Base-by-base conservation (phyloP, 2,888 invertebrate genomes). In the Apodemia zela region DNA sequence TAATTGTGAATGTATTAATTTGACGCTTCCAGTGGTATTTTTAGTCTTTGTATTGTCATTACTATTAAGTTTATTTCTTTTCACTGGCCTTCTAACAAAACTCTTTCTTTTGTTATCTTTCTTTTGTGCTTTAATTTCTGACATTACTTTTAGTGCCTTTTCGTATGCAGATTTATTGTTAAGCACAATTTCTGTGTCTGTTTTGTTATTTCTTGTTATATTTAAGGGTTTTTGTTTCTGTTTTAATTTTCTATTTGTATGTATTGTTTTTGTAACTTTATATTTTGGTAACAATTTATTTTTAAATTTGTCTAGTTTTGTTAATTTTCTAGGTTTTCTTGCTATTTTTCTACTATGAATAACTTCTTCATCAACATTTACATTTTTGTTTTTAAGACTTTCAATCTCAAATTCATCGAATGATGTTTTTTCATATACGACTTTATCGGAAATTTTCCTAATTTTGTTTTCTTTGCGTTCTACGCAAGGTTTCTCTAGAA, bases 91-190 rank as follows among this genome's bases (percentile, higher is more conserved):
- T 49, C 18, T 57, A 29, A 60, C 47, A 42, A 33, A 49, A 35
- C 57, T n/a, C 61, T 64, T 60, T 51, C 60, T 68, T 42, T 64
- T 59, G 15, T 33, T 61, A 59, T 61, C 66, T 5, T 58, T 65
- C 54, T 69, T 71, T 68, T 77, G 72, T 65, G 70, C 68, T 60
- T 81, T 87, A 21, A 81, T 62, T 72, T 84, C 81, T 21, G 81
- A 72, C 76, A 87, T 80, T 47, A 87, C 71, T 74, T 78, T 80
- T 2, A 81, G 74, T 54, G 89, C 85, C 64, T 85, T 88, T 68
- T 85, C 84, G 72, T 85, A 87, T 45, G 78, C 80, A 47, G 69
- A 68, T 72, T 82, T 83, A 62, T 79, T 74, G 68, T 85, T 81
- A 15, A 81, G 65, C 49, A 77, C 68, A 29, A 72, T 69, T 21